Percentiles rank a stretch among this genome's conserved stretches.
Conservation (phyloP, 2,113 vertebrate genomes). For the Ceyx melanurus region DNA sequence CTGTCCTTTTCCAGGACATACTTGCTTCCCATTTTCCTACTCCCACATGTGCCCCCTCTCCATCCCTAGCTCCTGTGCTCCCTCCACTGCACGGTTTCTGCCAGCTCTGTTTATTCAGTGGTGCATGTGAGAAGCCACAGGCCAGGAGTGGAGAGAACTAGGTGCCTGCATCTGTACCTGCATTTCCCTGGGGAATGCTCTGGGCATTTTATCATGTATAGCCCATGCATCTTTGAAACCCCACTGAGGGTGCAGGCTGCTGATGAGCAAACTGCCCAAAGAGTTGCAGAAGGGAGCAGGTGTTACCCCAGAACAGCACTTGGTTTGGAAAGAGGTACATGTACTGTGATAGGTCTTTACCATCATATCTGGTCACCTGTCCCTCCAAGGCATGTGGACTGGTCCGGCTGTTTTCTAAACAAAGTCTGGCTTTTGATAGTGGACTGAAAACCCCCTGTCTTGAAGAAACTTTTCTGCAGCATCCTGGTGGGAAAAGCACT, state of each 20-base stretch:
- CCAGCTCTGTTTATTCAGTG: neutral
- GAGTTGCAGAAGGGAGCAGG: neutral
- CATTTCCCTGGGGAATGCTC: neutral
- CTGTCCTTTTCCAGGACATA: neutral
- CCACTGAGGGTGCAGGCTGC: accelerated
- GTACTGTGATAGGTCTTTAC: accelerated
- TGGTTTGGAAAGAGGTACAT: accelerated
- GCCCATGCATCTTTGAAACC: neutral
- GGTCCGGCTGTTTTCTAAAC: neutral
- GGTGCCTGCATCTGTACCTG: neutral
- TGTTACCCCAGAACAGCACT: neutral
- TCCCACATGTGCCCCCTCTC: neutral
- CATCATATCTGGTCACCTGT: neutral
- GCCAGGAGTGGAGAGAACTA: neutral
- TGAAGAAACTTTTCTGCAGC: neutral
- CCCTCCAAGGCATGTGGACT: neutral
- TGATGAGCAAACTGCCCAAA: accelerated
- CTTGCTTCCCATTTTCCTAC: neutral
- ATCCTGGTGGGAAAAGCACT: neutral
- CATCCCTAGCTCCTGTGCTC: neutral
- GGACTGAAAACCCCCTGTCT: accelerated
- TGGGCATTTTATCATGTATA: neutral
- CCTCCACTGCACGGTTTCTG: neutral
- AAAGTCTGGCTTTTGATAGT: neutral
- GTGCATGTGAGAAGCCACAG: neutral